A percentile compares a stretch with the other conserved stretches of the same genome.
Evolutionary conservation across 2,888 invertebrate genomes (phyloP).

Genomic region (Branchellion lobata): DNA sequence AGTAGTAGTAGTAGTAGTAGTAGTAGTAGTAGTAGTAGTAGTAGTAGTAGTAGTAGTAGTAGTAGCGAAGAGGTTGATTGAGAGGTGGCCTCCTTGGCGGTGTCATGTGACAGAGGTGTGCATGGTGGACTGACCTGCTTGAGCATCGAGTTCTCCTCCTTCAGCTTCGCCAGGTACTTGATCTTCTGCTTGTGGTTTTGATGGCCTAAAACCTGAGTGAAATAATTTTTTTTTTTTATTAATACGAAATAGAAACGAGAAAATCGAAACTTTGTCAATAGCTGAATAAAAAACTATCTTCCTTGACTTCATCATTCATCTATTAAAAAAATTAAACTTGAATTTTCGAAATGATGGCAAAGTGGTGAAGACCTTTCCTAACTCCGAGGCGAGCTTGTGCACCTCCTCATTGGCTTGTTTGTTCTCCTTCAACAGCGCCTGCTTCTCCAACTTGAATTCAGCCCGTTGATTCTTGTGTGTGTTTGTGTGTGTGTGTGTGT

Average conservation of each 20-base stretch:
- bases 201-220: constrained; percentile 63
- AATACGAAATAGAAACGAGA: too few species aligned
- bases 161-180: constrained; percentile 65
- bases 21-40: constrained; percentile 38
- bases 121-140: constrained; percentile 54
- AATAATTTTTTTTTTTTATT: neutral
- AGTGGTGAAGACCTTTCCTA: constrained; percentile 68
- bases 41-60: constrained; percentile 14
- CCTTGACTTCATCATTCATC: too few species aligned
- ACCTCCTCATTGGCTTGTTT: constrained; percentile 64
- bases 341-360: too few species aligned
- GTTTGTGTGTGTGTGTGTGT: too few species aligned
- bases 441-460: constrained; percentile 64
- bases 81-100: neutral
- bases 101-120: too few species aligned
- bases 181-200: constrained; percentile 71
- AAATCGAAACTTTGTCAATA: too few species aligned
- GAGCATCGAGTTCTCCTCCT: constrained; percentile 58
- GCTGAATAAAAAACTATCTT: too few species aligned
- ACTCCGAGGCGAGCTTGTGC: constrained; percentile 66
- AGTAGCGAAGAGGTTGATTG: neutral
- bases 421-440: constrained; percentile 61
- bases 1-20: constrained; percentile 42
- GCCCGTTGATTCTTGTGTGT: constrained; percentile 64
- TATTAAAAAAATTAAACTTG: too few species aligned